These are phyloP conservation scores for Endotricha flammealis DNA, from an alignment of 2,888 invertebrate species.

Conservation along the genomic window DNA sequence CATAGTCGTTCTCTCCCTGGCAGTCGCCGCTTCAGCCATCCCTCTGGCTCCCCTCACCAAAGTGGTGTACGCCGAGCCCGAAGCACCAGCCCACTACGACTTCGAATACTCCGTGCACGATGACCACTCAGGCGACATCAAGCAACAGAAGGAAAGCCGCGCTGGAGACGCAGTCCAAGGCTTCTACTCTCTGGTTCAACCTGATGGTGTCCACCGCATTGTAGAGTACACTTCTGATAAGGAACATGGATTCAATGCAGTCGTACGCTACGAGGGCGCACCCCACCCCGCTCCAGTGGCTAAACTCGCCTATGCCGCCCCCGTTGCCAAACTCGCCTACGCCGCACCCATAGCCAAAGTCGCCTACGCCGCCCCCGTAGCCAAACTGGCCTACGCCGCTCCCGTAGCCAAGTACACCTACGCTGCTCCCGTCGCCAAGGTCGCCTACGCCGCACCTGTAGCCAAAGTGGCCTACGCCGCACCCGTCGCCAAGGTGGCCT, in stretches of 20 bases:
- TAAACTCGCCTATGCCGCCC: constrained; percentile 23
- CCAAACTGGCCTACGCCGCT: constrained; percentile 33
- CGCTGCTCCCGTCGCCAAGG: constrained; percentile 32
- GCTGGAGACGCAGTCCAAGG: constrained; percentile 79
- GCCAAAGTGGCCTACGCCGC: constrained; percentile 29
- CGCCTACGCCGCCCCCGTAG: constrained; percentile 28
- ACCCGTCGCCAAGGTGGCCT: constrained; percentile 21
- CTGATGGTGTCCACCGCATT: constrained; percentile 69
- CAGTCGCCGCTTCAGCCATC: constrained; percentile 38
- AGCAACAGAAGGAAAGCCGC: constrained; percentile 71
- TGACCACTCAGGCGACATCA: constrained; percentile 78
- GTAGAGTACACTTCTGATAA: constrained; percentile 68
- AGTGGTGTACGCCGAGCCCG: constrained; percentile 32
- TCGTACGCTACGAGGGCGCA: constrained; percentile 36
- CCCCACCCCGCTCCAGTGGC: constrained; percentile 29
- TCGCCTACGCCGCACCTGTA: constrained; percentile 30
- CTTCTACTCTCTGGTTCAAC: constrained; percentile 75
- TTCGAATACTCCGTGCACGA: constrained; percentile 75
- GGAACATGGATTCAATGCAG: constrained; percentile 37
- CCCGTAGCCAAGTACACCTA: constrained; percentile 32
- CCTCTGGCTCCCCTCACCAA: constrained; percentile 35
- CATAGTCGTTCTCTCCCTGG: constrained; percentile 47
- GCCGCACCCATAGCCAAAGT: constrained; percentile 26
- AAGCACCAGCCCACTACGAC: constrained; percentile 64
- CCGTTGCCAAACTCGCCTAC: constrained; percentile 28